These are phyloP conservation scores for Ictalurus punctatus DNA, from an alignment of 2,113 vertebrate species.

Conservation along the genomic window DNA sequence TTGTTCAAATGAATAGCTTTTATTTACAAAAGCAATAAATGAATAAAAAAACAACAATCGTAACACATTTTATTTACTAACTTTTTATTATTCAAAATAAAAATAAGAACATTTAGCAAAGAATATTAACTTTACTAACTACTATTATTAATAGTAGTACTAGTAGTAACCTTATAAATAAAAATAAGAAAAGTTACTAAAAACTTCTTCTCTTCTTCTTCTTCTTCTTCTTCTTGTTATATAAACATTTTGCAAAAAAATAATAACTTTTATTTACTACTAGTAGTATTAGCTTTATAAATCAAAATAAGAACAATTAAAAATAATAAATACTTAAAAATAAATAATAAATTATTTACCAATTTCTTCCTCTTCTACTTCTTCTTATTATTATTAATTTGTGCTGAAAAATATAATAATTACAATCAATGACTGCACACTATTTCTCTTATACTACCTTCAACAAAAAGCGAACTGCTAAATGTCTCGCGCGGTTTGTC, in stretches of 20 bases:
- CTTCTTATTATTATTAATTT: background rate
- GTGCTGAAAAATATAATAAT: background rate
- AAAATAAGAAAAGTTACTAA: too few species aligned
- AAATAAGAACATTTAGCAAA: too few species aligned
- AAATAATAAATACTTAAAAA: background rate
- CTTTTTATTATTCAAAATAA: too few species aligned
- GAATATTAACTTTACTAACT: too few species aligned
- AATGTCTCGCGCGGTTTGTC: slow-evolving; percentile 12
- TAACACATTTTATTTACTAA: too few species aligned
- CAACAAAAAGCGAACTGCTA: slow-evolving; percentile 33
- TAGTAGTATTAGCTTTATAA: background rate
- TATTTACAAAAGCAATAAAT: too few species aligned
- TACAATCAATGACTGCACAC: background rate
- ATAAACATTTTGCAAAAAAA: background rate
- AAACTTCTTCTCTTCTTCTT: too few species aligned
- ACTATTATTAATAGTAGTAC: too few species aligned
- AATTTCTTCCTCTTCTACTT: background rate
- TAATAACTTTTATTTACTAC: background rate
- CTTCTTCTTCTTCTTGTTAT: background rate
- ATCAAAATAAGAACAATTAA: background rate
- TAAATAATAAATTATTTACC: background rate
- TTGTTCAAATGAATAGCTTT: too few species aligned
- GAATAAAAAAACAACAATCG: too few species aligned
- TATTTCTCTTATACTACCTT: background rate
- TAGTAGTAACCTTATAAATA: too few species aligned